Evolutionary conservation across 2,888 invertebrate genomes (phyloP), one percentile per base, ranked within the genome.

Genomic region (Plebejus argus): DNA sequence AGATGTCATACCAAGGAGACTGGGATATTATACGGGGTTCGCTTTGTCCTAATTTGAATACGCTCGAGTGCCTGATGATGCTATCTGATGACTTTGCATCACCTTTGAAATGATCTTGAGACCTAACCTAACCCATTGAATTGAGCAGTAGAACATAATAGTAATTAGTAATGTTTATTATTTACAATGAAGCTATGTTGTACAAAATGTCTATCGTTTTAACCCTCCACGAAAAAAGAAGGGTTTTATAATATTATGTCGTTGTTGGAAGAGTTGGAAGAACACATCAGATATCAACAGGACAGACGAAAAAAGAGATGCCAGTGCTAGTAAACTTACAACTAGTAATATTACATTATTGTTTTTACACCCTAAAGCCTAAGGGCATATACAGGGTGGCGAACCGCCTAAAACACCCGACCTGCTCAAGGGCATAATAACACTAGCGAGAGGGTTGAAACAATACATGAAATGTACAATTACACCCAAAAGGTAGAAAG

Each of bases 1-100:
- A 87, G 90, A 93, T 91, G 93, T 94, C 94, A 91, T 80, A 89
- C 86, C 91, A 93, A 94, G 93, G 94, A 90, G 76, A 72, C 28
- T 39, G 39, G 35, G 71, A 39, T 58, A 71, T 72, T 77, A 23
- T 61, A 70, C 58, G 53, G 23, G 61, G 53, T 28, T 74, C 28
- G 74, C n/a, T 74, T 53, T 28, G 6, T 45, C 72, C 39, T 45
- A 20, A 72, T 72, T 72, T 66, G 7, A 66, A 66, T 66, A 3
- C 20, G 66, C 66, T 7, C 20, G 66, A 66, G 0, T 28, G 66
- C 28, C 23, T 61, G 23, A 66, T 33, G 66, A 20, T 61, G 12
- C 23, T 66, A 66, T 66, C 66, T 66, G 66, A 66, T 66, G 66
- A 66, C 23, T 61, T 61, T 28, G 61, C 61, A 10, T 23, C 12